A percentile compares a stretch with the other conserved stretches of the same genome.
Evolutionary conservation across 2,797 vertebrate species (phyloP).

Genomic region (Sebastes vulpes): DNA sequence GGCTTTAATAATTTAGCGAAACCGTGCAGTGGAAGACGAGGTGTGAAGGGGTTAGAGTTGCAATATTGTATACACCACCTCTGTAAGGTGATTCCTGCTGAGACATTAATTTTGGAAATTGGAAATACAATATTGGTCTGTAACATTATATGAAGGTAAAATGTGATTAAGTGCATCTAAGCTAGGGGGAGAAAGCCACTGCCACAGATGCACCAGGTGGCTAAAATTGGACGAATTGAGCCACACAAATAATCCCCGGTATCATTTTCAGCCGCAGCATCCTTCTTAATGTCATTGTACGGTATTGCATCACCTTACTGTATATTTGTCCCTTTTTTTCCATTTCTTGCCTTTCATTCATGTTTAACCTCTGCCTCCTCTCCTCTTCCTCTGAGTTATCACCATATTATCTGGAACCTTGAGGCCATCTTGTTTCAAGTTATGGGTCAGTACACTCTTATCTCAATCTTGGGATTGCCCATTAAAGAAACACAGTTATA

Average conservation of each 20-base stretch:
- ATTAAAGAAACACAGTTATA: slow-evolving; percentile 73
- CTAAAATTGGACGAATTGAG: slow-evolving; percentile 33
- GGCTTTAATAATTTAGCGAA: slow-evolving; percentile 43
- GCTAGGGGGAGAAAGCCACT: background rate
- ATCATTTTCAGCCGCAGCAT: slow-evolving; percentile 61
- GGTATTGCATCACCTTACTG: slow-evolving; percentile 4
- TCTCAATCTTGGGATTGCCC: slow-evolving; percentile 60
- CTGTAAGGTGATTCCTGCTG: slow-evolving; percentile 51
- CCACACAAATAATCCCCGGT: slow-evolving; percentile 42
- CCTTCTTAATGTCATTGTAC: slow-evolving; percentile 26
- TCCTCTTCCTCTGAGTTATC: slow-evolving; percentile 35
- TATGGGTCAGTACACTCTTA: slow-evolving; percentile 57
- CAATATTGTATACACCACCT: slow-evolving; percentile 33
- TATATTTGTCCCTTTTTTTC: slow-evolving; percentile 7
- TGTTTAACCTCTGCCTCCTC: slow-evolving; percentile 37
- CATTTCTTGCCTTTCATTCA: slow-evolving; percentile 21
- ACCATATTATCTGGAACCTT: slow-evolving; percentile 67
- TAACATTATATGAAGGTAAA: slow-evolving; percentile 55
- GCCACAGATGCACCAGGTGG: slow-evolving; percentile 29
- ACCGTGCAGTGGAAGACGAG: slow-evolving; percentile 33
- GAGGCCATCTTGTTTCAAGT: slow-evolving; percentile 56
- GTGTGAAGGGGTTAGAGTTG: slow-evolving; percentile 28
- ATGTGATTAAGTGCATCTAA: slow-evolving; percentile 39
- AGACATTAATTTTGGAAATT: slow-evolving; percentile 63
- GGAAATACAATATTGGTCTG: slow-evolving; percentile 55